These are phyloP conservation scores for Pseudomyrmex concolor DNA, from an alignment of 1,140 invertebrate species.

Conservation along the genomic window DNA sequence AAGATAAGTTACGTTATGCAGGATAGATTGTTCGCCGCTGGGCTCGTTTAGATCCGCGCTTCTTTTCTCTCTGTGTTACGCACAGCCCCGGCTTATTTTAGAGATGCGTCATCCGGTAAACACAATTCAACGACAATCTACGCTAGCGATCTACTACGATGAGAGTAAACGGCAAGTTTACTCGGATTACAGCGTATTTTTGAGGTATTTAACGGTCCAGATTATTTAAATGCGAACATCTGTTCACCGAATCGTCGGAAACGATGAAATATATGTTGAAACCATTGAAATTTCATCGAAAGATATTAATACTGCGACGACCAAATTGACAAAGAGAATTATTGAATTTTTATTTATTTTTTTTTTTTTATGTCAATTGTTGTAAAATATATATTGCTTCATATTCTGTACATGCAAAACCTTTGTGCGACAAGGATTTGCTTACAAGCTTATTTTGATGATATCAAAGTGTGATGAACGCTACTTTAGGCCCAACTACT, in stretches of 20 bases:
- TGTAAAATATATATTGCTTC: not conserved
- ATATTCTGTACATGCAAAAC: not conserved
- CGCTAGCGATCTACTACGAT: not conserved
- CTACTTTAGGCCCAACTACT: not conserved
- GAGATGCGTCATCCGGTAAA: slow-evolving; percentile 38
- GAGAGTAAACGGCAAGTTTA: slow-evolving; percentile 18
- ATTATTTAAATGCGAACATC: slow-evolving; percentile 26
- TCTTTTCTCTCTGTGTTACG: slow-evolving; percentile 28
- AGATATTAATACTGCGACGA: slow-evolving; percentile 10
- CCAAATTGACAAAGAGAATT: slow-evolving; percentile 10
- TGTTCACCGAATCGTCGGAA: not conserved
- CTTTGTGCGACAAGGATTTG: not conserved
- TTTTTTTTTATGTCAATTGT: too few species aligned
- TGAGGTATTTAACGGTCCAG: not conserved
- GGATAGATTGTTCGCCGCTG: not conserved
- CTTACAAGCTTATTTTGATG: slow-evolving; percentile 8
- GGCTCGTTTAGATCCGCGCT: slow-evolving; percentile 12
- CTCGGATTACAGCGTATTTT: not conserved
- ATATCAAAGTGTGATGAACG: slow-evolving; percentile 3
- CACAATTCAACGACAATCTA: slow-evolving; percentile 11
- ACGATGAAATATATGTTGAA: slow-evolving; percentile 12
- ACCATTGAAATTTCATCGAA: not conserved
- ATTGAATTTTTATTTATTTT: not conserved
- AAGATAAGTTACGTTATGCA: slow-evolving; percentile 8
- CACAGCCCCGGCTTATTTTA: slow-evolving; percentile 40